Evolutionary conservation across 2,113 vertebrate genomes (phyloP), one percentile per base, ranked within the genome.

Genomic region (Laticauda colubrina): DNA sequence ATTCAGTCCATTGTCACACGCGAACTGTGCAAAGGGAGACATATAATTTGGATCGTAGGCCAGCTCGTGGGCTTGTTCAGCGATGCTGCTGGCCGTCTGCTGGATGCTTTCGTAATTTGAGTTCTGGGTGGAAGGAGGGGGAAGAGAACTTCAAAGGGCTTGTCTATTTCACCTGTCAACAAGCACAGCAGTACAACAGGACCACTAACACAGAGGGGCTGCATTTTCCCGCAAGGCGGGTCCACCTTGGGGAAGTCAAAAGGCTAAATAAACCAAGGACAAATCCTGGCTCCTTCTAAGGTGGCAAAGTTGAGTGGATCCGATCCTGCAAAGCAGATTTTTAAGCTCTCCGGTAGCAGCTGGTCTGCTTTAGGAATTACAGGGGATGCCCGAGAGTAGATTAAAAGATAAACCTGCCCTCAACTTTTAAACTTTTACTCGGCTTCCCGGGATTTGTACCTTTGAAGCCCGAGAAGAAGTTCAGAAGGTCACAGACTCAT

Each of bases 31-130:
- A 90, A 99, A 99, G 34, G 99, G 99, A 2, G 99, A 99, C 99
- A 99, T 99, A 94, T 99, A 99, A 94, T 99, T 99, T 94, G 99
- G 99, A 97, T 99, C 99, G 48, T 99, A 99, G 6, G 99, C 99
- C 92, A 99, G 98, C 96, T 99, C 97, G 0, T 99, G 99, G 91
- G 99, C 99, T 95, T 99, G 99, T 96, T 99, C 98, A 21, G 99
- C 99, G 91, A 99, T 99, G 94, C 99, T 99, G 94, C 99, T 98
- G 7, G 99, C 99, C 2, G 99, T 99, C 98, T 99, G 99, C 92
- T 99, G 98, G 96, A 99, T 97, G 93, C 99, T 99, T 97, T 99
- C 99, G 3, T 99, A 99, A 98, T 99, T 99, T 88, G 98, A 97
- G 94, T 98, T 98, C 99, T 99, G 92, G 87, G 97, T 94, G 5